Evolutionary conservation across 2,888 invertebrate genomes (phyloP).

Genomic region (Globia sparganii): DNA sequence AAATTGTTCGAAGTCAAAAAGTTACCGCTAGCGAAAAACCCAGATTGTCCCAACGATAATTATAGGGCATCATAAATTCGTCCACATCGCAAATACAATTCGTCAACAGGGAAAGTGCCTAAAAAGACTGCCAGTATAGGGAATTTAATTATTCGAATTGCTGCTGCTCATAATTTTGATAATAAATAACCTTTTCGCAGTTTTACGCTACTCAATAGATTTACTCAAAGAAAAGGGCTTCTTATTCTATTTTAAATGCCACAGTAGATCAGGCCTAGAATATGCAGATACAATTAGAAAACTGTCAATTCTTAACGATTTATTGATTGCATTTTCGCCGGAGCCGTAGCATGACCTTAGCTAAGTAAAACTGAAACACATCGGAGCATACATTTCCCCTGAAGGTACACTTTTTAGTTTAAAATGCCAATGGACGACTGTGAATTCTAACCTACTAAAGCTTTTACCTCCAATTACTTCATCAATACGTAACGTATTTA

Average conservation of each 20-base stretch:
- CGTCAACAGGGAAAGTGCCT: not conserved
- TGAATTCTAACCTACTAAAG: slow-evolving; percentile 46
- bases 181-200: not conserved
- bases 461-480: slow-evolving; percentile 37
- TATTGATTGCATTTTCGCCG: slow-evolving; percentile 10
- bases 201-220: not conserved
- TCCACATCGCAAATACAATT: not conserved
- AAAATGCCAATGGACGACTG: slow-evolving; percentile 43
- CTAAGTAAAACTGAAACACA: slow-evolving; percentile 21
- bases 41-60: no score
- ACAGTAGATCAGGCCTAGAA: not conserved
- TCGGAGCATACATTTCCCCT: slow-evolving; percentile 21
- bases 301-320: slow-evolving; percentile 1
- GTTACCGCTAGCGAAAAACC: no score
- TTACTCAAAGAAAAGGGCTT: no score
- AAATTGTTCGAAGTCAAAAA: no score
- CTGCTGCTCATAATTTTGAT: not conserved
- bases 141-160: not conserved
- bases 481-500: slow-evolving; percentile 22
- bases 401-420: slow-evolving; percentile 31
- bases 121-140: not conserved
- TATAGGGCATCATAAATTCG: not conserved
- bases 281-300: not conserved
- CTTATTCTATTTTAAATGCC: not conserved
- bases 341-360: not conserved